Base-by-base conservation (phyloP, 2,888 invertebrate genomes). In the Ypsolopha scabrella region DNA sequence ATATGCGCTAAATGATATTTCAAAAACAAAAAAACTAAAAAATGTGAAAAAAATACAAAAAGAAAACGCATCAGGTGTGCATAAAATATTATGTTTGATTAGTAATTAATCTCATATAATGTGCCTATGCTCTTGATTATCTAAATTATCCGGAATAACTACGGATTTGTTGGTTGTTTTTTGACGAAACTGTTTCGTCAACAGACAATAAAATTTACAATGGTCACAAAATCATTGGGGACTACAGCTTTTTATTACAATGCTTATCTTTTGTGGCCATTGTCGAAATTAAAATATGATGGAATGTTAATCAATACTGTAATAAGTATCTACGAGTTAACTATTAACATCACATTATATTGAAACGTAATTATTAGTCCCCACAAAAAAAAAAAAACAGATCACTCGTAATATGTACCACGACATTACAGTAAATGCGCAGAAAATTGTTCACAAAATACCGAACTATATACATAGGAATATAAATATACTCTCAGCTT, bases 1-100 rank as follows among this genome's bases (percentile, higher is more conserved):
- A 78, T 83, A 80, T 83, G 83, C 75, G 69, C 75, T 82, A 82
- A 82, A 78, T 69, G 67, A 76, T 74, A 78, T 73, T 67, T 72
- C 70, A 65, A 75, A 60, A n/a, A n/a, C 70, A 65, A 75, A 73
- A 75, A 70, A 58, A 53, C 70, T 67, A 64, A 60, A 61, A 63
- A 64, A 78, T 80, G 80, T 75, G 63, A 54, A 49, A 70, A 41
- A 69, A 81, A 80, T 80, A 81, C 50, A 53, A 55, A 55, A 55
- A 60, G 66, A 65, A 58, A 45, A 70, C 70, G 65, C 63, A 66
- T 77, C 80, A 79, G 78, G 80, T 67, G 69, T 61, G 83, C 83
- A 82, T 81, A 76, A 66, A 69, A 75, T 81, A 77, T 82, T 82
- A 83, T 81, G 76, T 83, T 82, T 71, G 76, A 82, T 83, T 80